These are phyloP conservation scores for Wasmannia auropunctata DNA, from an alignment of 1,140 invertebrate genomes.

Conservation along the genomic window DNA sequence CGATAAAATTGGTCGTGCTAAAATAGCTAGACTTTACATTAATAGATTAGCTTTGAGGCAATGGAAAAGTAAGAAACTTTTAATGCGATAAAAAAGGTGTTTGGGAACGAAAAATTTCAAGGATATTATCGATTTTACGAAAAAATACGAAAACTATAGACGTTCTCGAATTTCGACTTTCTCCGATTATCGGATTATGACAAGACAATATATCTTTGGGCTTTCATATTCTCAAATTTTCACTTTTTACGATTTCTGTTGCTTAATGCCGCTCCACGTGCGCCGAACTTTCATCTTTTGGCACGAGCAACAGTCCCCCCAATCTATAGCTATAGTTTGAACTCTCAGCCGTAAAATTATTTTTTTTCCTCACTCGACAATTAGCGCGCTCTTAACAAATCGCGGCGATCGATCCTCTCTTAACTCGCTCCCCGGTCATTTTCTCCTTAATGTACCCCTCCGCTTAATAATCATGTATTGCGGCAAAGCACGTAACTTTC, in stretches of 20 bases:
- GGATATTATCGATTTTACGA: background rate
- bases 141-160: background rate
- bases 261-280: background rate
- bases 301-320: background rate
- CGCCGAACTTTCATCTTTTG: constrained; percentile 30
- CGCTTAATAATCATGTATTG: constrained; percentile 40
- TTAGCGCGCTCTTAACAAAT: constrained; percentile 39
- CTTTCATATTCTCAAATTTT: constrained; percentile 29
- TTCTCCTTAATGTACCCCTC: constrained; percentile 41
- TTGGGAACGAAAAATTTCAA: background rate
- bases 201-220: constrained; percentile 27
- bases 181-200: constrained; percentile 16
- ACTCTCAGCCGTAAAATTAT: background rate
- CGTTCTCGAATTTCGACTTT: constrained; percentile 37
- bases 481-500: constrained; percentile 16
- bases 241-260: constrained; percentile 52
- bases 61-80: background rate
- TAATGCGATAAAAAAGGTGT: background rate
- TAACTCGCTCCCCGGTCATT: constrained; percentile 8
- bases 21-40: constrained; percentile 8
- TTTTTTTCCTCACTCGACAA: constrained; percentile 28
- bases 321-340: constrained; percentile 17
- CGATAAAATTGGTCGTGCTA: background rate
- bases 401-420: constrained; percentile 13
- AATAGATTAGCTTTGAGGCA: constrained; percentile 2